Conservation (phyloP, 2,113 vertebrate genomes). For the Solea solea region DNA sequence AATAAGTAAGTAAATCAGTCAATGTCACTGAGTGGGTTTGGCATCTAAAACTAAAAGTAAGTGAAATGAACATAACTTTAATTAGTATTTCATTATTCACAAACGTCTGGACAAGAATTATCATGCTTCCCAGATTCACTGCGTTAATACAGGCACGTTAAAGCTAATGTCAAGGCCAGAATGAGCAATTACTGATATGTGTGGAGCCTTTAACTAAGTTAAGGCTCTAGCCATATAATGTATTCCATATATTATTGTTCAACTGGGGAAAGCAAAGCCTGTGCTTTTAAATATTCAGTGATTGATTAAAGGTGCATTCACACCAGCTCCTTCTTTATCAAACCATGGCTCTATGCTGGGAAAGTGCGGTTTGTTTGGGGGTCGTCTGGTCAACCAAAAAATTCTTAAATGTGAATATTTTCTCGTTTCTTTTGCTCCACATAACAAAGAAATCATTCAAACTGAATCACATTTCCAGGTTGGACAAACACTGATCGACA, state of each 20-base stretch:
- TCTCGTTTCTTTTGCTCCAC: too few species aligned
- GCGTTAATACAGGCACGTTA: neutral
- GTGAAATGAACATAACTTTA: neutral
- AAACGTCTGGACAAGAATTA: neutral
- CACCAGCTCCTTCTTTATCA: too few species aligned
- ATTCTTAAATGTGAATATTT: too few species aligned
- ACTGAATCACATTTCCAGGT: too few species aligned
- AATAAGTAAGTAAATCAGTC: neutral
- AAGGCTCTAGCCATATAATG: neutral
- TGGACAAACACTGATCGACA: too few species aligned
- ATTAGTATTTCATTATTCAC: neutral
- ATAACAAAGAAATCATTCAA: too few species aligned
- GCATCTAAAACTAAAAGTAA: neutral
- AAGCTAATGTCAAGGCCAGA: neutral
- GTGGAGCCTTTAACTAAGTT: neutral
- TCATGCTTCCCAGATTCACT: neutral
- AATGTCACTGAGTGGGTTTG: neutral
- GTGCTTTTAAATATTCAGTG: slow-evolving; percentile 8
- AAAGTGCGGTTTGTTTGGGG: too few species aligned
- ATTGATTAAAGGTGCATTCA: too few species aligned
- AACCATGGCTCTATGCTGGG: too few species aligned
- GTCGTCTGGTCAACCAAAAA: too few species aligned
- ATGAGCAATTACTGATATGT: neutral
- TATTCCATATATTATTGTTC: neutral
- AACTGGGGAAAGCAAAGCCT: neutral